Conservation (phyloP, 2,888 invertebrate genomes). For the Mythimna lalbum region DNA sequence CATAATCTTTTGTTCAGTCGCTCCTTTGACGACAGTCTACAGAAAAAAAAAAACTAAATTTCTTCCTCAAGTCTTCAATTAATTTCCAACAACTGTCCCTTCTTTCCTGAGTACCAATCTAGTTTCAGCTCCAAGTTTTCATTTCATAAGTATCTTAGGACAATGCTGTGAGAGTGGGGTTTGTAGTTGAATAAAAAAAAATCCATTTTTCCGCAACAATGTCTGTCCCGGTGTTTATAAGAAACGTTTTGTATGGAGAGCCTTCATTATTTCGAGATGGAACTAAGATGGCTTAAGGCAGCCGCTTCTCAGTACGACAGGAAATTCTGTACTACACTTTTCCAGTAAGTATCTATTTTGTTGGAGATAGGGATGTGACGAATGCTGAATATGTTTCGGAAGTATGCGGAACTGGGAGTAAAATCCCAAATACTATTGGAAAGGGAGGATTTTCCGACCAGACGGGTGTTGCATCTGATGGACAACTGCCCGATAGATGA, state of each 20-base stretch:
- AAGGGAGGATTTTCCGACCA: too few relatives aligned
- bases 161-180: constrained; percentile 32
- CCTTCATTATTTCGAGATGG: constrained; percentile 82
- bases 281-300: constrained; percentile 73
- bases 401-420: not conserved
- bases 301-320: constrained; percentile 62
- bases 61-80: constrained; percentile 39
- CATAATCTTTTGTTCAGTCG: constrained; percentile 17
- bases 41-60: constrained; percentile 1
- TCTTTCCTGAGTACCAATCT: constrained; percentile 32
- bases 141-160: constrained; percentile 60
- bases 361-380: not conserved
- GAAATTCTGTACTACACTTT: too few relatives aligned
- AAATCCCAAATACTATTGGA: too few relatives aligned
- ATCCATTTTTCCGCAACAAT: constrained; percentile 75
- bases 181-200: constrained; percentile 59
- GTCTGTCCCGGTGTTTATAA: constrained; percentile 76
- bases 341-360: not conserved
- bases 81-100: constrained; percentile 18
- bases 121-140: constrained; percentile 32
- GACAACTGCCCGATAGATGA: too few relatives aligned
- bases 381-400: not conserved
- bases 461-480: too few relatives aligned
- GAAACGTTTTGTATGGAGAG: constrained; percentile 75
- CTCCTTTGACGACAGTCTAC: not conserved